phyloP scores from a whole-genome alignment of 2,113 vertebrate species.

The Accipiter virgatus region DNA sequence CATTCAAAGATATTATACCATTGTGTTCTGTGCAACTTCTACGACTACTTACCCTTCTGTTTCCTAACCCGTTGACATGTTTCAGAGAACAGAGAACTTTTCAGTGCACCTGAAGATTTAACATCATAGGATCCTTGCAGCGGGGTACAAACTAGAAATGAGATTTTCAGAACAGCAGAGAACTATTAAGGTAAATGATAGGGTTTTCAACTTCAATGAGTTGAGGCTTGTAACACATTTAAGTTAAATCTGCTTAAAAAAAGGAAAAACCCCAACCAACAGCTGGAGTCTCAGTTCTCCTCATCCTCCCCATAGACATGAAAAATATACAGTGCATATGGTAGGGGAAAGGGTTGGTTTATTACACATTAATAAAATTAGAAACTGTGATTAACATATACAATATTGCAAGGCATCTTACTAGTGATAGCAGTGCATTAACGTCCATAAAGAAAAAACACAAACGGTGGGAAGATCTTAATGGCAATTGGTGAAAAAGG shows the following conservation, averaged over 20 bases:
- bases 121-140: slow-evolving; percentile 75
- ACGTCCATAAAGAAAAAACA: fast-evolving
- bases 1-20: neutral
- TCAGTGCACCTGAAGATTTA: slow-evolving; percentile 71
- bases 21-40: neutral
- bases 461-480: neutral
- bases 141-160: slow-evolving; percentile 75
- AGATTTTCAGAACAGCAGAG: neutral
- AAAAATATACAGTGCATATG: fast-evolving
- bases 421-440: neutral
- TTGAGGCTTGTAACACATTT: neutral
- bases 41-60: slow-evolving; percentile 72
- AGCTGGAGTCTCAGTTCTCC: neutral
- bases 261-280: fast-evolving
- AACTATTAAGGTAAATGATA: fast-evolving
- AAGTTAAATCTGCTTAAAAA: neutral
- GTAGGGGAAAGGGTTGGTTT: fast-evolving
- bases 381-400: neutral
- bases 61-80: slow-evolving; percentile 74
- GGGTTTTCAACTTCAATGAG: fast-evolving
- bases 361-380: neutral
- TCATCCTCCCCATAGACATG: neutral
- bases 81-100: slow-evolving; percentile 80
- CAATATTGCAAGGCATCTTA: neutral
- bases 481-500: fast-evolving